Base-by-base conservation (phyloP, 2,888 invertebrate species). In the Nephrotoma flavescens region DNA sequence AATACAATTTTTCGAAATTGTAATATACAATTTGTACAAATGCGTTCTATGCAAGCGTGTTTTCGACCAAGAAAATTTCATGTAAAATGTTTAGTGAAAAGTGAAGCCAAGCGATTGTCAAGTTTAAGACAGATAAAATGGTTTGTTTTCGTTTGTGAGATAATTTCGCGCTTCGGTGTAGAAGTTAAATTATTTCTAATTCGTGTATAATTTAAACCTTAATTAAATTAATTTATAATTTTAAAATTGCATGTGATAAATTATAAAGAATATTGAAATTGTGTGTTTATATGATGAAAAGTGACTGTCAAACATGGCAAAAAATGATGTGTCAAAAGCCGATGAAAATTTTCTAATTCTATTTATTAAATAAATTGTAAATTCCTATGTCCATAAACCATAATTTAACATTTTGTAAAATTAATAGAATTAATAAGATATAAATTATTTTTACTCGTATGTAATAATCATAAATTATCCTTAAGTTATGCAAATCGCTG, bases 101-200 rank as follows among this genome's bases (percentile, higher is more conserved):
- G 86, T 31, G 45, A 86, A 86, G 86, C 86, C 86, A 86, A 86
- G 86, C 86, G 44, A 45, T 45, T 44, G 85, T 44, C 71, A 31
- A 31, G 19, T 71, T n/a, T 31, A 31, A 15, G 15, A 15, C 6
- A 19, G 71, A 71, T 31, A 52, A 71, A 71, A 71, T 71, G 71
- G 71, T 71, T 71, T 71, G 19, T 19, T 71, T 71, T 71, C 31
- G 71, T 71, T 71, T 19, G 42, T 84, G 42, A 84, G 4, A 84
- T 42, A 42, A n/a, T 2, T 42, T 84, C 31, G n/a, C 86, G 86
- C 86, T 86, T 86, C 41, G 86, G 86, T 47, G 4, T 47, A 45
- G 12, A n/a, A 52, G 31, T 41, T n/a, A 41, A 1, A 84, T 12
- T 83, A 31, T 84, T 84, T 84, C 3, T 4, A 42, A 42, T 84